Evolutionary conservation across 2,797 vertebrate genomes (phyloP).

Genomic region (Neomorphus geoffroyi): DNA sequence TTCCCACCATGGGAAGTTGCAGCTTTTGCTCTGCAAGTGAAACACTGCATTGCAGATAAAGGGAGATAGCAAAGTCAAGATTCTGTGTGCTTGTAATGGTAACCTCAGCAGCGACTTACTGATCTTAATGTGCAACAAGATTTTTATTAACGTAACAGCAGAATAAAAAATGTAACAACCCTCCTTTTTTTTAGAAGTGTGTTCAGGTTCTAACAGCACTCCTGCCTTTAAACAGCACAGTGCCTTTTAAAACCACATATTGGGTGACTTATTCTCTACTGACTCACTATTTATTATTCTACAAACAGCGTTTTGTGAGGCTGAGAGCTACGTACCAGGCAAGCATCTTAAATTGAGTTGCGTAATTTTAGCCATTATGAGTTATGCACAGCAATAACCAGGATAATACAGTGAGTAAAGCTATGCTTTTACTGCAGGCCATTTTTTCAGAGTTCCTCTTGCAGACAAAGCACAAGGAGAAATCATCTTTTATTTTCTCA

Average conservation of each 20-base stretch:
- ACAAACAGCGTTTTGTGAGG: not conserved
- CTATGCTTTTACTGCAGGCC: slow-evolving; percentile 15
- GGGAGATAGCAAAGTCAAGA: not conserved
- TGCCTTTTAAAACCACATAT: not conserved
- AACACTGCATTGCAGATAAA: slow-evolving; percentile 32
- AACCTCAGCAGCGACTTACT: not conserved
- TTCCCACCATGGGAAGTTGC: not conserved
- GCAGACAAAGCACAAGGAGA: not conserved
- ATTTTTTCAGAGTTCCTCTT: not conserved
- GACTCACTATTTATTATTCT: slow-evolving; percentile 17
- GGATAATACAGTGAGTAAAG: not conserved
- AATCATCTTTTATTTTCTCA: not conserved
- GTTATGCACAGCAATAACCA: not conserved
- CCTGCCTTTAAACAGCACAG: not conserved
- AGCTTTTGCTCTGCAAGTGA: not conserved
- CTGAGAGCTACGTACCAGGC: not conserved
- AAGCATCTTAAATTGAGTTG: not conserved
- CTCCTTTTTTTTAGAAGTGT: not conserved
- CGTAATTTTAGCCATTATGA: not conserved
- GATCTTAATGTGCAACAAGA: not conserved
- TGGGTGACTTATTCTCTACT: not conserved
- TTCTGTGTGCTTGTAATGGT: not conserved
- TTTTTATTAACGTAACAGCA: not conserved
- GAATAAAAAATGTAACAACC: not conserved
- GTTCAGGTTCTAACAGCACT: not conserved